Percentiles rank a stretch among this genome's conserved stretches.
Conservation (phyloP, 2,888 invertebrate species). For the Lycaena phlaeas region DNA sequence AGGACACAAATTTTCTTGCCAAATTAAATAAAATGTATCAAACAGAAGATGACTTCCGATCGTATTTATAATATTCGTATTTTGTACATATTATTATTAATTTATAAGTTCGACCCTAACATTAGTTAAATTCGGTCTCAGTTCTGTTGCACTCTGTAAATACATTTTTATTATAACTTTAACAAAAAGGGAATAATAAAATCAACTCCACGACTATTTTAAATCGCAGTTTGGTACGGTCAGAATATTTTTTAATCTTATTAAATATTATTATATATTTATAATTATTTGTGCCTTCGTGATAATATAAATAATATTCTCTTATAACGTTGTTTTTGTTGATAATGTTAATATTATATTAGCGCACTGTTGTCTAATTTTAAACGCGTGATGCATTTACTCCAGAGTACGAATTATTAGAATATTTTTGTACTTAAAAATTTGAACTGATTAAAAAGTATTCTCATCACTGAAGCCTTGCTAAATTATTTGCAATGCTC, state of each 20-base stretch:
- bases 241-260: not conserved
- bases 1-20: no score
- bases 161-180: not conserved
- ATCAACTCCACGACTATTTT: not conserved
- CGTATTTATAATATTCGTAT: no score
- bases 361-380: not conserved
- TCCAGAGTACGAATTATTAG: not conserved
- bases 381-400: not conserved
- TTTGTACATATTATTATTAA: no score
- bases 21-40: no score
- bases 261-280: not conserved
- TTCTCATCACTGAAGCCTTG: not conserved
- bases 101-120: no score
- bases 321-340: not conserved
- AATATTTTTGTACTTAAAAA: not conserved
- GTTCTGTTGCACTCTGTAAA: not conserved
- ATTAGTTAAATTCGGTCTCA: not conserved
- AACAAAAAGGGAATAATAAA: not conserved
- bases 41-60: no score
- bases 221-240: no score
- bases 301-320: not conserved
- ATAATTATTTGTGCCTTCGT: conserved; percentile 1
- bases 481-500: not conserved
- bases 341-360: not conserved
- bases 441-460: not conserved